phyloP scores from a whole-genome alignment of 2,113 vertebrate genomes.

The Otis tarda region DNA sequence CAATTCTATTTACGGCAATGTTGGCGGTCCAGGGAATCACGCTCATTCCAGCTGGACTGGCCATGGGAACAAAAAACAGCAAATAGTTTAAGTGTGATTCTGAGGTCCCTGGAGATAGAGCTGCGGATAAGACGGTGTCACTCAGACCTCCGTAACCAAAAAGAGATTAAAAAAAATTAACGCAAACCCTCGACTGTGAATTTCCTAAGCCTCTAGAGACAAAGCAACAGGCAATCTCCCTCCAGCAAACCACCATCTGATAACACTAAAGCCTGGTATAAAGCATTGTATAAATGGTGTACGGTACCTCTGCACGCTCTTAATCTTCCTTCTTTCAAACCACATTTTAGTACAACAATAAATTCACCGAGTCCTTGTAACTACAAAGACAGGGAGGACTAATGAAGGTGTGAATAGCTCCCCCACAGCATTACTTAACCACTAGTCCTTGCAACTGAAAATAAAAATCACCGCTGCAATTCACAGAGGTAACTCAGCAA shows the following conservation, averaged over 20 bases:
- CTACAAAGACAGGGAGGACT: neutral
- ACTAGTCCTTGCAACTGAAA: neutral
- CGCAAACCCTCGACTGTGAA: neutral
- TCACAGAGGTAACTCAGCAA: neutral
- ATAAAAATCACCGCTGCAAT: neutral
- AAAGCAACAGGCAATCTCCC: neutral
- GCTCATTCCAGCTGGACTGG: neutral
- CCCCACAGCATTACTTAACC: neutral
- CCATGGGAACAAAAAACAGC: neutral
- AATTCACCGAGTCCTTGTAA: neutral
- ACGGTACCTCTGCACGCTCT: neutral
- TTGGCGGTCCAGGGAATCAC: neutral
- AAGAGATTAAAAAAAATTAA: neutral
- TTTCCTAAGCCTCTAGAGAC: neutral
- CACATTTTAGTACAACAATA: neutral
- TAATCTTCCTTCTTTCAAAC: neutral
- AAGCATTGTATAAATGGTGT: neutral
- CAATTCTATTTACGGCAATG: neutral
- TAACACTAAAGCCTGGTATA: neutral
- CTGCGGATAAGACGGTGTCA: neutral
- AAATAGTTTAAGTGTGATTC: neutral
- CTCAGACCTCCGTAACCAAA: neutral
- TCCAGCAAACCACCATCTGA: neutral
- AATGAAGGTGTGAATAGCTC: neutral
- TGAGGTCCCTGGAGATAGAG: neutral